Evolutionary conservation across 2,888 invertebrate species (phyloP).

Genomic region (Dolichomitus sp.): DNA sequence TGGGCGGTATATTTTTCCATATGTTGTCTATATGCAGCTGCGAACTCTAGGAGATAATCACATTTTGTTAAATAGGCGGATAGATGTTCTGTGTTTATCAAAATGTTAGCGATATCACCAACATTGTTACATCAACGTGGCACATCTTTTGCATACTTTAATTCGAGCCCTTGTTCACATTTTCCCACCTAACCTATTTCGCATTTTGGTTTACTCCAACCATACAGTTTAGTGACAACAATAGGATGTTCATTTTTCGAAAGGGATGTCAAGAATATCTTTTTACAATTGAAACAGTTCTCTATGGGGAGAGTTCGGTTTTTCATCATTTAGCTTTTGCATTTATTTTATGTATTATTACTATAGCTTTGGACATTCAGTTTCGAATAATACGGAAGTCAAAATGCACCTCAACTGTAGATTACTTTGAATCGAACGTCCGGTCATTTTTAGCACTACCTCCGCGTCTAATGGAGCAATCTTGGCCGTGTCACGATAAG

Average conservation of each 20-base stretch:
- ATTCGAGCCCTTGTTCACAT: background rate
- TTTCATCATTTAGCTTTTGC: background rate
- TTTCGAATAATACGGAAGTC: background rate
- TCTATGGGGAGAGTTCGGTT: background rate
- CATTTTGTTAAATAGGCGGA: background rate
- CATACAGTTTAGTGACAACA: background rate
- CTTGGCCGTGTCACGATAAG: constrained; percentile 29
- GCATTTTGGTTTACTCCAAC: background rate
- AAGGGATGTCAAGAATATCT: background rate
- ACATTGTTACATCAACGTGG: constrained; percentile 1
- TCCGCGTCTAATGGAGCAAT: constrained; percentile 46
- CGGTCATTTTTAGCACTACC: constrained; percentile 27
- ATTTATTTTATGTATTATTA: background rate
- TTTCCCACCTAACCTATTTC: too few species aligned
- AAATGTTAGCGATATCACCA: background rate
- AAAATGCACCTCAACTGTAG: background rate
- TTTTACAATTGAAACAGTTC: background rate
- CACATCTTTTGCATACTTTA: background rate
- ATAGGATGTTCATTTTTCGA: background rate
- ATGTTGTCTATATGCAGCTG: background rate
- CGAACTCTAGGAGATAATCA: background rate
- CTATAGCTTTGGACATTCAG: background rate
- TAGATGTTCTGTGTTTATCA: background rate
- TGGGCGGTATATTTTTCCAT: background rate
- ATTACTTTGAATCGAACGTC: constrained; percentile 2